Conservation (phyloP, 2,888 invertebrate species). For the Diarsia mendica region DNA sequence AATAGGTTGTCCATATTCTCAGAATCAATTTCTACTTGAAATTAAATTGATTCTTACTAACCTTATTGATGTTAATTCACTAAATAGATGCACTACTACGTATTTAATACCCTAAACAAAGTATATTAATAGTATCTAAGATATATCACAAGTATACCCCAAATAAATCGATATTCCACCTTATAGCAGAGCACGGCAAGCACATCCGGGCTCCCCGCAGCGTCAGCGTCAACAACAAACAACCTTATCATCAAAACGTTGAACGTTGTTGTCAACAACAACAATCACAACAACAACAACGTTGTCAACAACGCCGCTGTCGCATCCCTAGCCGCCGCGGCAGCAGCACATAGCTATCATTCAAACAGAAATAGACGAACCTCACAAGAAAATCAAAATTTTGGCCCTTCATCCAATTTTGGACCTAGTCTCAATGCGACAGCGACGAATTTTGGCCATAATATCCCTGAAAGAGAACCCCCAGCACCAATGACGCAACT, state of each 20-base stretch:
- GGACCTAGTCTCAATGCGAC: slow-evolving; percentile 87
- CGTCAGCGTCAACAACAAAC: slow-evolving; percentile 88
- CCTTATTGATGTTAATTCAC: slow-evolving; percentile 16
- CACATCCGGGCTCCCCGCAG: slow-evolving; percentile 78
- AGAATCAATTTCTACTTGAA: slow-evolving; percentile 8
- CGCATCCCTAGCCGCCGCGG: slow-evolving; percentile 87
- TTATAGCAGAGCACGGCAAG: slow-evolving; percentile 84
- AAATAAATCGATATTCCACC: slow-evolving; percentile 48
- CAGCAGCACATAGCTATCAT: slow-evolving; percentile 88
- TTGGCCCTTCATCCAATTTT: slow-evolving; percentile 81
- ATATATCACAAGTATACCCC: slow-evolving; percentile 25
- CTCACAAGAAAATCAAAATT: slow-evolving; percentile 87
- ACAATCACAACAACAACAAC: slow-evolving; percentile 89
- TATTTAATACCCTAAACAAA: slow-evolving; percentile 9
- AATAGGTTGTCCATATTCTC: not conserved
- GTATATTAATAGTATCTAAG: slow-evolving; percentile 14
- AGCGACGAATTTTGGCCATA: slow-evolving; percentile 83
- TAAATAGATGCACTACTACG: slow-evolving; percentile 38
- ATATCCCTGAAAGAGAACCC: slow-evolving; percentile 84
- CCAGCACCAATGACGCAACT: slow-evolving; percentile 88
- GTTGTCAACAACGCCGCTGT: slow-evolving; percentile 89
- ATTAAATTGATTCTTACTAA: slow-evolving; percentile 15
- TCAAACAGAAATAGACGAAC: slow-evolving; percentile 86
- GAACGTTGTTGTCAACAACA: slow-evolving; percentile 89
- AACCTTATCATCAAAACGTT: slow-evolving; percentile 89